Base-by-base conservation (phyloP, 2,888 invertebrate genomes). In the Tridacna gigas region DNA sequence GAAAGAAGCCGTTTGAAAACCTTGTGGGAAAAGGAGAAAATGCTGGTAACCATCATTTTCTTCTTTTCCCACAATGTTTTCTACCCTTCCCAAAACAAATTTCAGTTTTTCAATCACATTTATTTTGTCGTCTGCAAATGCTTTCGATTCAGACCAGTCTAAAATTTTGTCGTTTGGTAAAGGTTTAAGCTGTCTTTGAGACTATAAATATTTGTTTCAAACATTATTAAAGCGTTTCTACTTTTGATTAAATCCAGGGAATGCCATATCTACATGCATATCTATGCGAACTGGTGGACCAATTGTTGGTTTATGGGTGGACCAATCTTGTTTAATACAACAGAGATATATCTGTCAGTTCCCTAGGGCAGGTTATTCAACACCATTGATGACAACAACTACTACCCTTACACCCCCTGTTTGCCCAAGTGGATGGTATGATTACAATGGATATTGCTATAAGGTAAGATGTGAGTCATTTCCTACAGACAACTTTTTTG, bases 341-440 rank as follows among this genome's bases (percentile, higher is more conserved):
- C 81, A 82, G 25, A 75, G 82, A 12, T 92, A 84, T 77, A 89
- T 92, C 73, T 93, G 93, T 82, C 88, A 92, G 86, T 82, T 79
- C 12, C 81, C 82, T 1, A 74, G 91, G 20, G 66, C 74, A 0
- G 91, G 91, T 4, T 91, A 85, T 86, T 89, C 86, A 51, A 89
- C 90, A 18, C 76, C 86, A 2, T 37, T 83, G 13, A 80, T 88
- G 11, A 80, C 90, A 0, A 86, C 91, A 9, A 69, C 88, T 12
- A 83, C 91, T 15, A 82, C 88, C 11, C 61, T 69, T 28, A 66
- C 83, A 5, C 79, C 86, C 15, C 86, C 77, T 9, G 56, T 71
- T 0, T 93, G 92, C 79, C 89, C 90, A 0, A 3, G 67, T 18
- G 81, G 79, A 9, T 92, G 91, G 91, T 15, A 69, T 7, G 89